Conservation (phyloP, 64 coral and sea anemone species). For the Pachyseris speciosa region DNA sequence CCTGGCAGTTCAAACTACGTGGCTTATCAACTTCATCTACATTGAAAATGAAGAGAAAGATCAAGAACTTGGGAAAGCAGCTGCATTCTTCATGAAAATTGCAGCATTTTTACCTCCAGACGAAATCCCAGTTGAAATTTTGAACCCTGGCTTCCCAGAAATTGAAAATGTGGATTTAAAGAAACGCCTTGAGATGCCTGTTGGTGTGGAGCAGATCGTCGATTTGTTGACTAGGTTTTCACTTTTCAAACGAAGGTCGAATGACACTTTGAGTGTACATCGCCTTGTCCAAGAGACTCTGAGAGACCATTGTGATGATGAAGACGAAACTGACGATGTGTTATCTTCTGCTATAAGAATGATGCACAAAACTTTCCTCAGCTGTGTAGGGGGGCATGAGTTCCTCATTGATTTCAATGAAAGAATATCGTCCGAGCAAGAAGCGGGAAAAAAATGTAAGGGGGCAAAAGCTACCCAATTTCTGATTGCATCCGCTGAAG, state of each 20-base stretch:
- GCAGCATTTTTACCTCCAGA: slow-evolving; percentile 56
- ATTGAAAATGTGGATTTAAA: slow-evolving; percentile 8
- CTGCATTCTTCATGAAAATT: slow-evolving; percentile 43
- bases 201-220: not conserved
- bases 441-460: too few species aligned
- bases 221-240: slow-evolving; percentile 44
- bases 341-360: slow-evolving; percentile 31
- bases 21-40: slow-evolving; percentile 56
- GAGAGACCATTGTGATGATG: not conserved
- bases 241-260: slow-evolving; percentile 26
- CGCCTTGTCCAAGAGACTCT: slow-evolving; percentile 70
- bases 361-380: slow-evolving; percentile 34
- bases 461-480: too few species aligned
- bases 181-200: not conserved
- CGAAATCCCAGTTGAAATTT: slow-evolving; percentile 49
- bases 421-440: not conserved
- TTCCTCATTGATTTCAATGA: not conserved
- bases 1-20: slow-evolving; percentile 58
- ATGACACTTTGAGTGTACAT: slow-evolving; percentile 15
- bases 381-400: not conserved
- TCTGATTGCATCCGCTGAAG: too few species aligned
- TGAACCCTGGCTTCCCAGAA: slow-evolving; percentile 30
- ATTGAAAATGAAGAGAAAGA: not conserved
- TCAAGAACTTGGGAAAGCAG: not conserved
- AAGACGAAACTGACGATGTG: not conserved